Evolutionary conservation across 2,797 vertebrate species (phyloP), one percentile per base, ranked within the genome.

Genomic region (Diplodus puntazzo): DNA sequence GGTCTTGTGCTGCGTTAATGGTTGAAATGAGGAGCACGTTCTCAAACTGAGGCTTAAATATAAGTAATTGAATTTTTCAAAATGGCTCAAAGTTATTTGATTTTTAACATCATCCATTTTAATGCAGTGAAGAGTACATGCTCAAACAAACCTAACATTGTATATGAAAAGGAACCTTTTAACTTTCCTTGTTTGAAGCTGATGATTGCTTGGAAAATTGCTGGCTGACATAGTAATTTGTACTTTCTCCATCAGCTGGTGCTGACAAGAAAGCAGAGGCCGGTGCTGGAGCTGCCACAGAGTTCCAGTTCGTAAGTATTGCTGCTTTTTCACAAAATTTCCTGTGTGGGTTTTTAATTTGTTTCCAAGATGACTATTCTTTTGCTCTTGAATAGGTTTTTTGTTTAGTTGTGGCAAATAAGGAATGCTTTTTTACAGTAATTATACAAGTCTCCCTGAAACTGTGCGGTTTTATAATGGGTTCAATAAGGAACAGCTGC

Each of bases 251-350:
- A 87, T 1, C 79, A 99, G 98, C 97, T 94, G 98, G 98, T 75
- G 96, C 97, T 57, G 98, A 99, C 90, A 99, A 99, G 95, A 99
- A 99, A 90, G 98, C 98, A 2, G 98, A 99, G 90, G 98, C 98
- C 0, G 98, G 98, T 59, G 98, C 98, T 87, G 98, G 98, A 92
- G 96, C 98, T 80, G 97, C 98, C 58, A 98, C 98, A 2, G 98
- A 99, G 90, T 99, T 99, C 94, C 98, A 99, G 89, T 99, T 99
- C 23, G 98, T 99, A 94, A 99, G 98, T 98, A 91, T 80, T 5
- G 14, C 21, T n/a, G 12, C 3, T 3, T 8, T 13, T n/a, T 23
- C 18, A 11, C 1, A 20, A 10, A 61, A 7, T 55, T 43, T 3
- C 20, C 13, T 25, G 17, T n/a, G 25, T 21, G 20, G 14, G 25